Percentiles rank a stretch among this genome's conserved stretches.
Evolutionary conservation across 2,888 invertebrate species (phyloP).

Genomic region (Isoperla grammatica): DNA sequence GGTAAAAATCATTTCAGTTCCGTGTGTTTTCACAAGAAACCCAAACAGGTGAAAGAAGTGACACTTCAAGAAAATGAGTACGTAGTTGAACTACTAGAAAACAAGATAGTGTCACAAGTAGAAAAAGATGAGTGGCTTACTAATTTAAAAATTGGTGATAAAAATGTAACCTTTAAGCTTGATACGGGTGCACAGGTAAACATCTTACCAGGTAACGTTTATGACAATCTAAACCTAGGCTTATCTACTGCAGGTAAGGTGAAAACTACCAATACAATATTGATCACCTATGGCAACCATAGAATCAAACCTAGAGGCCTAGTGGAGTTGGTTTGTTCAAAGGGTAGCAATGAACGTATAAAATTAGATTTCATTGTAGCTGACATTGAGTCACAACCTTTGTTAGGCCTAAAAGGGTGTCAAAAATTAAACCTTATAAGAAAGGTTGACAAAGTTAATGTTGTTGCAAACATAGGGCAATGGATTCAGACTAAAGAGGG

Average conservation of each 20-base stretch:
- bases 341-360: no score
- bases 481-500: neutral
- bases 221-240: neutral
- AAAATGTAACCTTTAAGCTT: neutral
- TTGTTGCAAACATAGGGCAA: neutral
- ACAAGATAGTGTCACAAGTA: neutral
- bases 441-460: neutral
- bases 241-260: neutral
- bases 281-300: constrained; percentile 1
- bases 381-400: neutral
- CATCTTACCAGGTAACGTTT: neutral
- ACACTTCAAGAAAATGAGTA: neutral
- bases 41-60: no score
- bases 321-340: neutral
- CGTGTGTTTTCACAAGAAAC: neutral
- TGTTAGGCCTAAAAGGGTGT: neutral
- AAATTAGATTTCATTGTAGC: no score
- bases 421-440: neutral
- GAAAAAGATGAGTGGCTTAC: neutral
- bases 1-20: neutral
- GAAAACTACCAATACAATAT: neutral
- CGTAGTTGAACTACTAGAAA: neutral
- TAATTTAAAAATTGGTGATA: neutral
- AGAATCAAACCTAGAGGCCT: neutral
- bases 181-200: constrained; percentile 6